Conservation (phyloP, 2,797 vertebrate species). For the Melanotaenia parkinsoni region DNA sequence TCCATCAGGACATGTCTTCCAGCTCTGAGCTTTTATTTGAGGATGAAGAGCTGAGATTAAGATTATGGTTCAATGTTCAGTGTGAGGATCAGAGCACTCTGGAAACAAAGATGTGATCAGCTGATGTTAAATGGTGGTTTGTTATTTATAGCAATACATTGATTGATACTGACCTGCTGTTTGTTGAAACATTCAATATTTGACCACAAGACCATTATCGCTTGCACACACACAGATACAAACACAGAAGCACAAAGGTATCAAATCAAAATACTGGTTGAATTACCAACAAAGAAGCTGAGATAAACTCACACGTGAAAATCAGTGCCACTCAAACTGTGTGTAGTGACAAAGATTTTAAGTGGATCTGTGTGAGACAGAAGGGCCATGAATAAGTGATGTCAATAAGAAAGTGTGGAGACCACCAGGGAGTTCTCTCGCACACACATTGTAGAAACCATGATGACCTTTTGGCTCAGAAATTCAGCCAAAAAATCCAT, state of each 20-base stretch:
- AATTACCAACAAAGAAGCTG: no score
- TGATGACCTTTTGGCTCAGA: not conserved
- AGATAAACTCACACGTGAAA: no score
- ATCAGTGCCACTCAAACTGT: no score
- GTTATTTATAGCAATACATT: constrained; percentile 31
- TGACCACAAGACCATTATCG: constrained; percentile 30
- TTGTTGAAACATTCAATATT: constrained; percentile 40
- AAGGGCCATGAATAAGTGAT: no score
- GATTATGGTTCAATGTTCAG: constrained; percentile 31
- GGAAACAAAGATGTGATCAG: constrained; percentile 27
- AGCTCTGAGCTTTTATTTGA: constrained; percentile 33
- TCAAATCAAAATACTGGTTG: no score
- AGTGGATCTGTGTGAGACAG: no score
- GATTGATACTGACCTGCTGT: constrained; percentile 50
- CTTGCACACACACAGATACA: not conserved
- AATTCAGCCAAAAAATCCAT: constrained; percentile 5
- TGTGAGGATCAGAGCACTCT: not conserved
- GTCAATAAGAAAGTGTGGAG: constrained; percentile 52
- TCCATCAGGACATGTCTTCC: constrained; percentile 39
- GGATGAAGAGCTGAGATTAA: constrained; percentile 42
- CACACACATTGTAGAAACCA: not conserved
- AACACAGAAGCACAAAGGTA: no score
- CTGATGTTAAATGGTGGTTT: not conserved
- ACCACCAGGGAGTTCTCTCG: constrained; percentile 14
- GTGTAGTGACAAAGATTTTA: no score